Base-by-base conservation (phyloP, 1,140 invertebrate species). In the Penaeus indicus region DNA sequence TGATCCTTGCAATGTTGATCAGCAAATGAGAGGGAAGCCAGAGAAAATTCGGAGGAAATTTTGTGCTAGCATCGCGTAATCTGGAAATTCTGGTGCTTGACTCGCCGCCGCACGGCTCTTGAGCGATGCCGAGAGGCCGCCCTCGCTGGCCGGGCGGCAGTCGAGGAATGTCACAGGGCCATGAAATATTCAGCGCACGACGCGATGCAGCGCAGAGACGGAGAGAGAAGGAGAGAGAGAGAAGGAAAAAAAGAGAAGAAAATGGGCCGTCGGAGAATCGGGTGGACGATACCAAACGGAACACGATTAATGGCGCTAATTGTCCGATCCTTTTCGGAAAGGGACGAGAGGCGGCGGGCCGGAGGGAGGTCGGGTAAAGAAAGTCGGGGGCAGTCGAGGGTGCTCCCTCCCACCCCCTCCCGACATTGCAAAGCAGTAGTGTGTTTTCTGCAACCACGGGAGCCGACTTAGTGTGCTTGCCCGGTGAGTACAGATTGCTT, bases 401-500 rank as follows among this genome's bases (percentile, higher is more conserved):
- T 62, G 25, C 81, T 21, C 13, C 21, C n/a, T 63, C 80, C 80
- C 19, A 22, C 81, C 25, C 32, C 82, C 38, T 42, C 82, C 64
- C 82, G 22, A n/a, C 82, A 47, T n/a, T 22, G 38, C 82, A 62
- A 69, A 69, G 82, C 63, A 83, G 81, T 83, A 38, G 81, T 83
- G 47, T 60, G 61, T 54, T 64, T 83, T 64, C 80, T 38, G 32
- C 80, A 67, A 64, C 54, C 25, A 64, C n/a, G 25, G 38, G 80
- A n/a, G 80, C 27, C 32, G 63, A 64, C 61, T 47, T 84, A 42
- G 63, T 84, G 62, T 62, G 32, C 62, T 61, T 69, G 82, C 3
- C 25, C 18, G 82, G 64, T 84, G 63, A 84, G 82, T 69, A 13
- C 54, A 54, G 54, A 54, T 54, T 54, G 54, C 54, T 54, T 54